Conservation (phyloP, 2,888 invertebrate species). For the Gibbula magus region DNA sequence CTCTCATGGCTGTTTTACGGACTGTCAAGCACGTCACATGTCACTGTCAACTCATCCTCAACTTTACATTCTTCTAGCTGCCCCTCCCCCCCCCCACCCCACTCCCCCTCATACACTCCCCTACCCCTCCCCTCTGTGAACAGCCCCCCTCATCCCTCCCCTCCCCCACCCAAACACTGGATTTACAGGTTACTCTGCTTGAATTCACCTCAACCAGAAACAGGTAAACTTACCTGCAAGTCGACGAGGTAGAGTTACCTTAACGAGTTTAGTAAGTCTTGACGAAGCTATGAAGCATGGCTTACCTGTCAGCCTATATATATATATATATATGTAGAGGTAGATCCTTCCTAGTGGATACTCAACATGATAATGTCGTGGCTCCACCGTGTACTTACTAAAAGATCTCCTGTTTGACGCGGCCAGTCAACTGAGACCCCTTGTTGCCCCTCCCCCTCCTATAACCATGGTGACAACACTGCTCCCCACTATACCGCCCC, state of each 20-base stretch:
- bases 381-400: not conserved
- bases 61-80: not conserved
- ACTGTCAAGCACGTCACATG: too few species aligned
- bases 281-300: not conserved
- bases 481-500: too few species aligned
- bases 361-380: conserved; percentile 3
- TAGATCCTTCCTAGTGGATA: not conserved
- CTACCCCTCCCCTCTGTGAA: not conserved
- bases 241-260: too few species aligned
- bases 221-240: too few species aligned
- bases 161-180: too few species aligned
- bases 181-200: too few species aligned
- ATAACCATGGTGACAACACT: conserved; percentile 8
- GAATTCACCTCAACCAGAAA: too few species aligned
- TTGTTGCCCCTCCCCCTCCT: not conserved
- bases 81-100: not conserved
- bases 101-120: not conserved
- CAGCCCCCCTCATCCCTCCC: not conserved
- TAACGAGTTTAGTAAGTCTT: too few species aligned
- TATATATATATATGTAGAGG: not conserved
- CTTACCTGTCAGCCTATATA: not conserved
- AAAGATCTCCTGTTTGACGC: not conserved
- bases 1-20: too few species aligned
- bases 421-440: not conserved
- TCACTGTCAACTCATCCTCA: not conserved